Conservation (phyloP, 2,113 vertebrate species). For the Sula dactylatra region DNA sequence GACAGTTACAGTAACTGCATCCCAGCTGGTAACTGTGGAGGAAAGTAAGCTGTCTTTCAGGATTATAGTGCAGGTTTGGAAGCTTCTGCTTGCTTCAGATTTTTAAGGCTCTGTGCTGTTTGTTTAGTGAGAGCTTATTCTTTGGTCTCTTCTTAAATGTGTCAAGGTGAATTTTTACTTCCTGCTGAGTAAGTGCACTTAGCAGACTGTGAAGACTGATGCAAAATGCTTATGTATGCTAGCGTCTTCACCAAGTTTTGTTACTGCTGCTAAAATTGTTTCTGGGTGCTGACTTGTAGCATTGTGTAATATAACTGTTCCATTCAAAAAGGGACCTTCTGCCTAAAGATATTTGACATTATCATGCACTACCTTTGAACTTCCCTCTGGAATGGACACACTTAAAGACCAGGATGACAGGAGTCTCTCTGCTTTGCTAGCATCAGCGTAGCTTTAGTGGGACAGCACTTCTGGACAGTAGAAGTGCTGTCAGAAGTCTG, state of each 20-base stretch:
- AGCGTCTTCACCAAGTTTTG: background rate
- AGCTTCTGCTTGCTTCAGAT: background rate
- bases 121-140: background rate
- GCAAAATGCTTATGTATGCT: background rate
- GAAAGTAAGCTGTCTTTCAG: background rate
- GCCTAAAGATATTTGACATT: background rate
- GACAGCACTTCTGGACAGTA: background rate
- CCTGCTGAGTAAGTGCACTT: background rate
- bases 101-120: background rate
- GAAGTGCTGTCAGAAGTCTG: background rate
- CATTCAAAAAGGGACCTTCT: background rate
- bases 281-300: background rate
- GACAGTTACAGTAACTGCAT: background rate
- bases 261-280: background rate
- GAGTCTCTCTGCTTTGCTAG: background rate
- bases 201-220: background rate
- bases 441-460: background rate
- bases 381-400: background rate
- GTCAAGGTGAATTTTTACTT: background rate
- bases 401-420: background rate
- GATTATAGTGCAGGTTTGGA: background rate
- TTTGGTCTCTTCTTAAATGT: background rate
- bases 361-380: background rate
- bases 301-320: background rate
- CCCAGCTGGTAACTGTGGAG: background rate